Evolutionary conservation across 2,888 invertebrate genomes (phyloP).

Genomic region (Sminthurinus aureus): DNA sequence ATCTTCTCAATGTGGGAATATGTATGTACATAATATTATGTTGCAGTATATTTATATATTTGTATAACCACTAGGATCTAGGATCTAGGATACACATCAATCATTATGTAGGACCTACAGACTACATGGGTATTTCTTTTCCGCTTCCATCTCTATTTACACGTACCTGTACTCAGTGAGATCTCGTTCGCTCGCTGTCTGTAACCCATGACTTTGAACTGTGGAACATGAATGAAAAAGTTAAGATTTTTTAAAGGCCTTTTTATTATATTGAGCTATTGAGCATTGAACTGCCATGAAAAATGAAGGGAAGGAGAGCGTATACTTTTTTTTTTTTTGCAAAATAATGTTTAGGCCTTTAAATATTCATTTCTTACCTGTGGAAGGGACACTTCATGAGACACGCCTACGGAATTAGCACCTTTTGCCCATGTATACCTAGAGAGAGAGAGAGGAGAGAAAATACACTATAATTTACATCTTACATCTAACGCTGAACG

Average conservation of each 20-base stretch:
- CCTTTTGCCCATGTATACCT: slow-evolving; percentile 96
- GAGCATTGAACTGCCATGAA: too few species aligned
- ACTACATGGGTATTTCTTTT: too few species aligned
- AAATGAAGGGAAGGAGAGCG: too few species aligned
- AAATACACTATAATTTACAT: background rate
- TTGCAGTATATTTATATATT: too few species aligned
- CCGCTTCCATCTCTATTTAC: too few species aligned
- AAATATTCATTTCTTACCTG: slow-evolving; percentile 71
- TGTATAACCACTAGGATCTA: too few species aligned
- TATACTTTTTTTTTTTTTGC: too few species aligned
- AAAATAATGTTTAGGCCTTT: too few species aligned
- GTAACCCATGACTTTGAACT: slow-evolving; percentile 78
- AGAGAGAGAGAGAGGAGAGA: slow-evolving; percentile 67
- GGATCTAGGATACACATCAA: too few species aligned
- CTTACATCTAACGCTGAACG: background rate
- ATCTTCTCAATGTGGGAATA: too few species aligned
- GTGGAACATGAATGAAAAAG: background rate
- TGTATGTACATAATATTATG: too few species aligned
- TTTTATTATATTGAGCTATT: background rate
- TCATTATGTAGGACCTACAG: too few species aligned
- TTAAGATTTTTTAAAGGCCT: background rate
- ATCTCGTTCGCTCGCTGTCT: slow-evolving; percentile 94
- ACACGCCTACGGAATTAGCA: slow-evolving; percentile 92
- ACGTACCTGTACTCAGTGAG: slow-evolving; percentile 92
- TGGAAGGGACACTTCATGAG: slow-evolving; percentile 93